These are phyloP conservation scores for Unio pictorum DNA, from an alignment of 2,888 invertebrate species.

Conservation along the genomic window DNA sequence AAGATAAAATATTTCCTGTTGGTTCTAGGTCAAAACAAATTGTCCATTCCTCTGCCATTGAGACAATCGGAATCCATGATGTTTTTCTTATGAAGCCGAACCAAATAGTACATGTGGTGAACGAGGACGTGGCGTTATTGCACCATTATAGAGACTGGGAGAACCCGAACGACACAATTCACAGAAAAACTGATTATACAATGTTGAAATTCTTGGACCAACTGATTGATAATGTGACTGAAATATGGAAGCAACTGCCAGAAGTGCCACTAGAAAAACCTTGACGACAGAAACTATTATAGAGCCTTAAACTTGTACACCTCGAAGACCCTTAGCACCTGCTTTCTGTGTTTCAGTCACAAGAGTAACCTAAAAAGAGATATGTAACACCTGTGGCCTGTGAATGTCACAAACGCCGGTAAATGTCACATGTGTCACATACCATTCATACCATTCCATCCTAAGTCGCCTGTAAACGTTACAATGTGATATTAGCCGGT, in stretches of 20 bases:
- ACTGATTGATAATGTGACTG: conserved; percentile 25
- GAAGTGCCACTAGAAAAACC: conserved; percentile 21
- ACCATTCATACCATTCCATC: no score
- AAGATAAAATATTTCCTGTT: conserved; percentile 30
- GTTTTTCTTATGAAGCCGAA: conserved; percentile 27
- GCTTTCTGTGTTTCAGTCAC: no score
- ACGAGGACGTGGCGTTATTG: conserved; percentile 28
- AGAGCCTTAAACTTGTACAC: no score
- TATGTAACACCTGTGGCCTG: no score
- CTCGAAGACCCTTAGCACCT: no score
- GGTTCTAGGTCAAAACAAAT: conserved; percentile 52
- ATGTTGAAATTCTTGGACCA: conserved; percentile 27
- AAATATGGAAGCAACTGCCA: conserved; percentile 23
- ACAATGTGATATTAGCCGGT: no score
- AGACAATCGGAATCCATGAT: conserved; percentile 52
- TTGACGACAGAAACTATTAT: background rate
- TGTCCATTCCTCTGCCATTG: conserved; percentile 38
- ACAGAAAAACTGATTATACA: conserved; percentile 20
- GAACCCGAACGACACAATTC: conserved; percentile 20
- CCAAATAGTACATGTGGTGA: conserved; percentile 10
- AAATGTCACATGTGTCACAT: no score
- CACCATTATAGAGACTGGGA: conserved; percentile 59
- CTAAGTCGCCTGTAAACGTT: no score
- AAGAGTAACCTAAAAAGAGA: no score
- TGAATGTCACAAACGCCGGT: no score